Evolutionary conservation across 2,888 invertebrate species (phyloP), one percentile per base, ranked within the genome.

Genomic region (Andrena marginata): DNA sequence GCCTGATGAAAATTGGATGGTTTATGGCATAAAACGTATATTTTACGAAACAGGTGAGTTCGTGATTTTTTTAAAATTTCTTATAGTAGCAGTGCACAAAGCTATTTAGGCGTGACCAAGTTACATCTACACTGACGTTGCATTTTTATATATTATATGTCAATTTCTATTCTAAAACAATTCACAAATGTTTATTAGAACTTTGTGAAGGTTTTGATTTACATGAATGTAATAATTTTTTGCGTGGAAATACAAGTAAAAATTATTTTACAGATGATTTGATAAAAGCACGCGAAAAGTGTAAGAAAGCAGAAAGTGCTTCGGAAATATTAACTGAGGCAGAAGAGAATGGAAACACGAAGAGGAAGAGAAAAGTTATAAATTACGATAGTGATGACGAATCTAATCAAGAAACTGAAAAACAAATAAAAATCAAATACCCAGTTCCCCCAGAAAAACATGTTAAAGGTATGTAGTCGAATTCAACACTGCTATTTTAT

Each of bases 241-340:
- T 49, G n/a, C 49, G n/a, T 6, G 49, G n/a, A 49, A 49, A 49
- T 49, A n/a, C 49, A 49, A 49, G n/a, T 49, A 49, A 49, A 49
- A 49, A 49, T 49, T 49, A 49, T 49, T 60, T 33, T 60, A 16
- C 60, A 60, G 29, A 60, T 60, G 60, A 60, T 60, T 60, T 60
- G 60, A 60, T n/a, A n/a, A 60, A 33, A 60, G 60, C 20, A 1
- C 16, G 31, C 2, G 60, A 31, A 16, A 60, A 60, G 7, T 60
- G 60, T n/a, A 60, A 20, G 31, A 16, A 60, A 29, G n/a, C 60
- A 29, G 60, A 60, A 31, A 60, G 60, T 60, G 33, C 33, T 10
- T 60, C 33, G 2, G n/a, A 60, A 60, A 29, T 60, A 7, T 26
- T 6, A 31, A 60, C 16, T 7, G 60, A 31, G 7, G 26, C 1